Evolutionary conservation across 2,113 vertebrate genomes (phyloP), one percentile per base, ranked within the genome.

Genomic region (Mugil cephalus): DNA sequence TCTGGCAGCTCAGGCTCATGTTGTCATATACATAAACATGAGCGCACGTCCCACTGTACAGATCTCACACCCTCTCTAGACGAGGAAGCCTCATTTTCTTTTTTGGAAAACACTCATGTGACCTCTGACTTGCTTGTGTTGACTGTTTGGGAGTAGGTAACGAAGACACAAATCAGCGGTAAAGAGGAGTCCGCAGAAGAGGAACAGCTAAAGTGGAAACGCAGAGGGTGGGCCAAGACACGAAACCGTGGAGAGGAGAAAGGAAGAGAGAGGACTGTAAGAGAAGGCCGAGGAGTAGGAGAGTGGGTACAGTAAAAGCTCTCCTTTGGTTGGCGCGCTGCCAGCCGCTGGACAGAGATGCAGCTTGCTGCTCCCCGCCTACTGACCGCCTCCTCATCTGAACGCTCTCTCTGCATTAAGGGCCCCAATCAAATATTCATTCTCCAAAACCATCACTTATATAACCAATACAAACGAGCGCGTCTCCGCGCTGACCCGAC

Each of bases 391-490:
- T 90, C 92, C 90, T 92, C 92, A 90, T 93, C 89, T 77, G 79
- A 89, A 87, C 69, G 83, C 78, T 91, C 88, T 75, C 89, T 91
- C 87, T 89, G 91, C 90, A 93, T 93, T 91, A 91, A 89, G 87
- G 77, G 83, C 87, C 84, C 80, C 91, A 93, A 93, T 94, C 91
- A 93, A 91, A 94, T 92, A 92, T 93, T 92, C 90, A 90, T 89
- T 91, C 89, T 93, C 88, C 91, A 91, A 91, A 93, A 88, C 79
- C 89, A 46, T 74, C 80, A 70, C 88, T 94, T 94, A 93, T 73
- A 89, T 94, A 93, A 93, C 74, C 35, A 38, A 84, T 79, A 80
- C 78, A 81, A n/a, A 91, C 87, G 77, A 82, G 72, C 82, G 75
- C 30, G 60, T 87, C 80, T 87, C 84, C 21, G 35, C 4, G 63